These are phyloP conservation scores for Apostichopus parvimensis DNA, from an alignment of 35 echinoderm and acorn worm genomes.

Conservation along the genomic window DNA sequence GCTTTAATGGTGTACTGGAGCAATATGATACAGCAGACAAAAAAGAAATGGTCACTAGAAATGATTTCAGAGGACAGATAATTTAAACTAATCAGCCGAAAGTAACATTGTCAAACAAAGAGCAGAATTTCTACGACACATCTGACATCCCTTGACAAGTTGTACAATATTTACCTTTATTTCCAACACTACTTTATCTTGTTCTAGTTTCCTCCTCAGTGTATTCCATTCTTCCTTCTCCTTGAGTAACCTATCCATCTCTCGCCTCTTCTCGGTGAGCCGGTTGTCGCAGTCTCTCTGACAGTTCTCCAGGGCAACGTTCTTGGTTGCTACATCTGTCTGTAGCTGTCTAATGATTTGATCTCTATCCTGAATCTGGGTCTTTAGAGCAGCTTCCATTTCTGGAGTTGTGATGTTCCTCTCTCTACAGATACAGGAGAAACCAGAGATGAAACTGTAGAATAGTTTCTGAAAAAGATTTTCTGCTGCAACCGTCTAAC, in stretches of 20 bases:
- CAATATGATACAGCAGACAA: too few species aligned
- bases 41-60: too few species aligned
- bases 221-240: constrained; percentile 72
- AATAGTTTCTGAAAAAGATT: neutral
- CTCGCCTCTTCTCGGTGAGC: constrained; percentile 67
- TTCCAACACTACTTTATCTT: constrained; percentile 79
- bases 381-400: constrained; percentile 55
- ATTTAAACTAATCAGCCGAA: too few species aligned
- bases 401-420: constrained; percentile 62
- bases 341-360: constrained; percentile 80
- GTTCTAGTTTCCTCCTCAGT: constrained; percentile 63
- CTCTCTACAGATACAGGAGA: constrained; percentile 39
- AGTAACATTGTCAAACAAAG: too few species aligned
- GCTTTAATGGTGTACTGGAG: too few species aligned
- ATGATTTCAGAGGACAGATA: too few species aligned
- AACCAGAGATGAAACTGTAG: neutral
- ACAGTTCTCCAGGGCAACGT: constrained; percentile 73
- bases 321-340: constrained; percentile 83
- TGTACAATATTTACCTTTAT: constrained; percentile 56
- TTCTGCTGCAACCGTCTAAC: too few species aligned
- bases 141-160: neutral
- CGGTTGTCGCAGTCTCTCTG: constrained; percentile 53
- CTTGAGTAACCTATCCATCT: constrained; percentile 60
- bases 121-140: too few species aligned
- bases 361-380: constrained; percentile 71